Evolutionary conservation across 2,113 vertebrate species (phyloP).

Genomic region (Elephantulus edwardii): DNA sequence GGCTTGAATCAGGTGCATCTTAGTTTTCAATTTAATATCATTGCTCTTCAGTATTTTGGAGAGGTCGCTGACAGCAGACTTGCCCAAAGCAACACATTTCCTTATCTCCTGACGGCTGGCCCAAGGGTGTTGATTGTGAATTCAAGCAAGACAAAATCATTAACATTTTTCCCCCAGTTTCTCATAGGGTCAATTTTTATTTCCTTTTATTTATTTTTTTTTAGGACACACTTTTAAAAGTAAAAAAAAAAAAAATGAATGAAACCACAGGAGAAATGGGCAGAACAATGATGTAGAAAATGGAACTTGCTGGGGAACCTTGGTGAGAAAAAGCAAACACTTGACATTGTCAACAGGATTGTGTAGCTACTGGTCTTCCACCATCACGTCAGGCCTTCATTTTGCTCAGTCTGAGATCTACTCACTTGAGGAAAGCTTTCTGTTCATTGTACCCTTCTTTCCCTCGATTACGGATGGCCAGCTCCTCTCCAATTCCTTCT

Average conservation of each 20-base stretch:
- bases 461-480: too few species aligned
- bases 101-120: too few species aligned
- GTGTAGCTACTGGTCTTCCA: background rate
- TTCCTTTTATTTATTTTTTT: conserved; percentile 43
- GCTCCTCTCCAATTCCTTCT: too few species aligned
- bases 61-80: too few species aligned
- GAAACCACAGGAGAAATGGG: conserved; percentile 50
- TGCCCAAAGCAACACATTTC: too few species aligned
- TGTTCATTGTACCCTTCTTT: conserved; percentile 97
- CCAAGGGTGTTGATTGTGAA: too few species aligned
- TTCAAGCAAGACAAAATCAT: too few species aligned
- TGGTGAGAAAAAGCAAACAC: background rate
- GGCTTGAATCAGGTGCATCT: too few species aligned
- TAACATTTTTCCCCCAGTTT: background rate
- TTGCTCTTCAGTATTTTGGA: too few species aligned
- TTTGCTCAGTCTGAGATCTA: conserved; percentile 95
- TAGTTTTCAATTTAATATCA: too few species aligned
- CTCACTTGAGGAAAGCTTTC: conserved; percentile 96
- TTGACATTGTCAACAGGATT: conserved; percentile 65
- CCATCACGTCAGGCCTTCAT: conserved; percentile 90
- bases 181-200: conserved; percentile 18
- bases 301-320: conserved; percentile 23
- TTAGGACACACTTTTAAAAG: conserved; percentile 65
- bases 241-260: conserved; percentile 56
- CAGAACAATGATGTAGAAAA: conserved; percentile 55